Evolutionary conservation across 1,140 invertebrate species (phyloP), one percentile per base, ranked within the genome.

Genomic region (Periplaneta americana): DNA sequence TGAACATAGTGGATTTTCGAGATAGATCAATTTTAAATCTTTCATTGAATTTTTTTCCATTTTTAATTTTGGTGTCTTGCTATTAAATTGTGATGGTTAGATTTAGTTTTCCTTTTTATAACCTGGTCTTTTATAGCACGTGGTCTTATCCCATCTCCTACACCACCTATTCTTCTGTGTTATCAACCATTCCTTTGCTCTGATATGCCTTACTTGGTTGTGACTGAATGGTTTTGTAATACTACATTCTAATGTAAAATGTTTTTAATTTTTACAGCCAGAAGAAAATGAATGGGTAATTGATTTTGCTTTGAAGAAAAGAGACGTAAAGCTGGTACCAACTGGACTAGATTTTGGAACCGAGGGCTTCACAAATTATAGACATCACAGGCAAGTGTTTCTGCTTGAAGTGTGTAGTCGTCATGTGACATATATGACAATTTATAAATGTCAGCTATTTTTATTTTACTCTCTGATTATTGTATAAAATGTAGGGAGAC

Each of bases 201-300:
- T 57, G 48, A 15, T n/a, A 57, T 17, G 48, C 15, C 48, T 57
- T 15, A 57, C 15, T 57, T 17, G 15, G n/a, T 57, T n/a, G 48
- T n/a, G 18, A 1, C 32, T 22, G 32, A 22, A 17, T 17, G 32
- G 11, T 17, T 78, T 22, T 2, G n/a, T 13, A 78, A n/a, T 78
- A 13, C 34, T 0, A 13, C n/a, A 15, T 48, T 48, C 15, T 22
- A 22, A 15, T 48, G 39, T 48, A 22, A 22, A 66, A 66, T 66
- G 22, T 66, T 66, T 66, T 66, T 22, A n/a, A 66, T 13, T 10
- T 74, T 86, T 88, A 37, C 82, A 93, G 87, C 96, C 98, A 0
- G 98, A 99, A 89, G 99, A 99, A 90, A 99, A 99, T 90, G 99
- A 99, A 90, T 95, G 94, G 89, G 97, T 99, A 0, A 93, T 99